Evolutionary conservation across 2,113 vertebrate species (phyloP).

Genomic region (Erinaceus europaeus): DNA sequence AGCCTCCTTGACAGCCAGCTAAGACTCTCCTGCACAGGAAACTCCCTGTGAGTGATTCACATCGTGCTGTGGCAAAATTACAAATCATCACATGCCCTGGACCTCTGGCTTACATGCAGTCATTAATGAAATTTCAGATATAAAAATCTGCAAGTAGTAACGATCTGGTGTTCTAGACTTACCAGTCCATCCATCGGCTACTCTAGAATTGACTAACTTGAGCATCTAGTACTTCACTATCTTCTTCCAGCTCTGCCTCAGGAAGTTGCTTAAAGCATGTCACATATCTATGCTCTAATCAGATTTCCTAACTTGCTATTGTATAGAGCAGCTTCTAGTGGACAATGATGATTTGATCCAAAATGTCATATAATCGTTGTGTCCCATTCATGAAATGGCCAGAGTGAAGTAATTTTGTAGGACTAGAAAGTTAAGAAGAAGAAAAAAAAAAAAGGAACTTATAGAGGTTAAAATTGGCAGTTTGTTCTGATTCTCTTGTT

Average conservation of each 20-base stretch:
- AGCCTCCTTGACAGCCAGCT: background rate
- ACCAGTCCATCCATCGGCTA: background rate
- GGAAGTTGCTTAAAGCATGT: background rate
- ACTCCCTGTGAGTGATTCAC: background rate
- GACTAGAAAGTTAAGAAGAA: background rate
- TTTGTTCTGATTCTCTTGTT: background rate
- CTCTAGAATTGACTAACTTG: background rate
- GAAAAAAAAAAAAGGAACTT: too few species aligned
- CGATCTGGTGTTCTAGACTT: background rate
- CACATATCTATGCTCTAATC: background rate
- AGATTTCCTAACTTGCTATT: constrained; percentile 30
- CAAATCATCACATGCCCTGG: background rate
- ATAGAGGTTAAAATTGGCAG: background rate
- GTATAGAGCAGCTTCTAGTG: constrained; percentile 26
- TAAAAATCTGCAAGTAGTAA: background rate
- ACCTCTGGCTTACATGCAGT: background rate
- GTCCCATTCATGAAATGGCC: background rate
- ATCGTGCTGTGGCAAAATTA: background rate
- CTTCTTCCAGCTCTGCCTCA: background rate
- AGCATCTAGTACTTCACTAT: background rate
- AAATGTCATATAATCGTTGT: constrained; percentile 15
- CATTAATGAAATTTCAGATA: background rate
- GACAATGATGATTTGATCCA: constrained; percentile 30
- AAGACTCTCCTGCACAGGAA: background rate
- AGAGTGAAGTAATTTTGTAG: background rate